phyloP scores from a whole-genome alignment of 2,113 vertebrate genomes.

The Anser brachyrhynchus region DNA sequence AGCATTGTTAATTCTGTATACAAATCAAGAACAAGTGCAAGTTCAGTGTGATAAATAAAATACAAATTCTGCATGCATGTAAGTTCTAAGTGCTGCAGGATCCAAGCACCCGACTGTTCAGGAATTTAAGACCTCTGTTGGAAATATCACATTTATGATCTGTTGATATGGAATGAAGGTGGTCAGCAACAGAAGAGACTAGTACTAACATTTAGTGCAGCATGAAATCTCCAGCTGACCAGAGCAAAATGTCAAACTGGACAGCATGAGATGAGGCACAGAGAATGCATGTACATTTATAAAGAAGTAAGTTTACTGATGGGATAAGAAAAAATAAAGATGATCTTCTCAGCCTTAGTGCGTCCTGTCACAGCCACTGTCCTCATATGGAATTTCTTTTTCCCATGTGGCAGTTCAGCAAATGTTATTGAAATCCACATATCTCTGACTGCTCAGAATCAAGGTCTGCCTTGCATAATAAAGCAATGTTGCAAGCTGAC shows the following conservation, averaged over 20 bases:
- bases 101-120: not conserved
- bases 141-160: not conserved
- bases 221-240: not conserved
- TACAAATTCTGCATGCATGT: not conserved
- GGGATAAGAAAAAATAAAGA: not conserved
- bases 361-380: not conserved
- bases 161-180: not conserved
- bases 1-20: not conserved
- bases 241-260: not conserved
- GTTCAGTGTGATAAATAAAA: not conserved
- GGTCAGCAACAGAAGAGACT: not conserved
- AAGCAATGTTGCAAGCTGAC: not conserved
- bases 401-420: not conserved
- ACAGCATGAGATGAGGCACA: not conserved
- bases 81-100: not conserved
- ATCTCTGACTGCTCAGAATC: not conserved
- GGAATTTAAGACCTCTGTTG: not conserved
- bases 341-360: not conserved
- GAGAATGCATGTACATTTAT: not conserved
- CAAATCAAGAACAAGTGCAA: not conserved
- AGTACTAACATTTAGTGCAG: not conserved
- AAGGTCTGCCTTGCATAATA: not conserved
- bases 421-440: not conserved
- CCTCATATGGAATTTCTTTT: not conserved
- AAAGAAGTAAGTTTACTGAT: not conserved